Base-by-base conservation (phyloP, 2,113 vertebrate species). In the Cheilinus undulatus region DNA sequence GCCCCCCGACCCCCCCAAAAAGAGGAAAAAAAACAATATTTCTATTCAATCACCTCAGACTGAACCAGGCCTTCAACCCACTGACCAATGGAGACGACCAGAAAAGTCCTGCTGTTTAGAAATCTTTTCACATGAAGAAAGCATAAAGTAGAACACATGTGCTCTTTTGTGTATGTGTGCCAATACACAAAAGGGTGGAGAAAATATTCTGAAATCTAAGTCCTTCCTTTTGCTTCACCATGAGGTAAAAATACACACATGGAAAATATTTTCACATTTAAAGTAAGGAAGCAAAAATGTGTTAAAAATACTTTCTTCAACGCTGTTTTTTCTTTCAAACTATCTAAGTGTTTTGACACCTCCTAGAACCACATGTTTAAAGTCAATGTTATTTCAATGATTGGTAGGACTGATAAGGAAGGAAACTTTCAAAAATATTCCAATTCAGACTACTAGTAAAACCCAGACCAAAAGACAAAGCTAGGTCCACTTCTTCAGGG, bases 1-100 rank as follows among this genome's bases (percentile, higher is more conserved):
- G 94, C 94, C 80, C 82, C 95, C 96, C 93, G 17, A 9, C 93
- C 49, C 22, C 17, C 26, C 4, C 59, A 48, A 65, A 86, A 75
- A 42, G 63, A 38, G 19, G 22, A 94, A 94, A 85, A 95, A 96
- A 96, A 96, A 96, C 94, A 95, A 97, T 96, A 97, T 97, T 98
- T 97, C 95, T 96, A 97, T 97, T 96, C 95, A 95, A 95, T 94
- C 95, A 95, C 94, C 95, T 94, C 92, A 92, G 95, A 95, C 95
- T 86, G 86, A 89, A 88, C 86, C 76, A 80, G 73, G 82, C 82
- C 88, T 83, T 52, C 87, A 91, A 83, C 76, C 81, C 66, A 73
- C 82, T 91, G 88, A 91, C 89, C 90, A 89, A 80, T 75, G 52
- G 27, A 59, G 65, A 82, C 69, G 69, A 72, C 65, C 69, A 60